Evolutionary conservation across 1,140 invertebrate genomes (phyloP).

Genomic region (Triops cancriformis): DNA sequence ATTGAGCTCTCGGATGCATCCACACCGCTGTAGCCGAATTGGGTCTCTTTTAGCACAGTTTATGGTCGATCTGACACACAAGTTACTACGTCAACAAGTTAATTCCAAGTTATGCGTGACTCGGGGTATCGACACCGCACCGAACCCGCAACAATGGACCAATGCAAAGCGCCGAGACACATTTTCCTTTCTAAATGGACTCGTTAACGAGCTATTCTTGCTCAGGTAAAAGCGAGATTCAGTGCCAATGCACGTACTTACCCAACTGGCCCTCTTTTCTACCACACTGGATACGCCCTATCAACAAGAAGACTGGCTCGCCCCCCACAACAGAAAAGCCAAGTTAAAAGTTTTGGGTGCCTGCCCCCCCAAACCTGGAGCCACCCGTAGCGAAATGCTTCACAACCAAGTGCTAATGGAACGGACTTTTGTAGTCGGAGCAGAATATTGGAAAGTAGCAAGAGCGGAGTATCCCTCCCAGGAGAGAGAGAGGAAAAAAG

Average conservation of each 20-base stretch:
- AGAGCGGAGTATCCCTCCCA: no score
- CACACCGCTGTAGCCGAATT: neutral
- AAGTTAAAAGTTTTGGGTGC: no score
- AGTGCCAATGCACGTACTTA: neutral
- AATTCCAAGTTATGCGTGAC: neutral
- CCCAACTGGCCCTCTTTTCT: neutral
- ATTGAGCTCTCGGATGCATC: neutral
- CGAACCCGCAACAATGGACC: neutral
- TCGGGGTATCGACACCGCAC: neutral
- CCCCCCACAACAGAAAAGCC: no score
- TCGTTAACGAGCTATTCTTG: conserved; percentile 6
- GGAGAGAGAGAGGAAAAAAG: no score
- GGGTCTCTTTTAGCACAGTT: neutral
- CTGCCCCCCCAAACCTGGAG: neutral
- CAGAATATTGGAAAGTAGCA: no score
- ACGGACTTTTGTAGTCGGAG: no score
- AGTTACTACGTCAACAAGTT: conserved; percentile 7
- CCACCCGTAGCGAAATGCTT: neutral
- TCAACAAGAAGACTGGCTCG: no score
- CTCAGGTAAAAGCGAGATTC: neutral
- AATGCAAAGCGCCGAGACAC: neutral
- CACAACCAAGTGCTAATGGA: neutral
- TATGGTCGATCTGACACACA: neutral
- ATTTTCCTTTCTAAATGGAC: neutral
- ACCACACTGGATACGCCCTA: neutral